phyloP scores from a whole-genome alignment of 2,888 invertebrate species.

The Strigamia transsilvanica region DNA sequence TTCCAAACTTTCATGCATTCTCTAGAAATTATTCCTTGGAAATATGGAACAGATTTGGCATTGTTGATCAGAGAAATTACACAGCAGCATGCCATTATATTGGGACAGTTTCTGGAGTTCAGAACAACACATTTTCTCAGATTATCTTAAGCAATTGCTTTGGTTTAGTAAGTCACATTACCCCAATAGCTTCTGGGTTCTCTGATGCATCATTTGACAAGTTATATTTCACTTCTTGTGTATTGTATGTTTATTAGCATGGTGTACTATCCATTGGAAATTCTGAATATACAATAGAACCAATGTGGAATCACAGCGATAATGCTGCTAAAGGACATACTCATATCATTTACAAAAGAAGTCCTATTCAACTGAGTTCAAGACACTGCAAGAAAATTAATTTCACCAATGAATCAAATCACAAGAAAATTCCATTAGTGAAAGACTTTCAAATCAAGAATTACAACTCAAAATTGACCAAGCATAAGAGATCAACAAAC shows the following conservation, averaged over 20 bases:
- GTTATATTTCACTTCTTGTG: not conserved
- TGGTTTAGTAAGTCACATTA: slow-evolving; percentile 5
- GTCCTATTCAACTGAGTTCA: not conserved
- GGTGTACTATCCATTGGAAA: not conserved
- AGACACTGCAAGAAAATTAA: too few species aligned
- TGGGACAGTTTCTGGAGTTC: not conserved
- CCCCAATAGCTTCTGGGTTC: too few species aligned
- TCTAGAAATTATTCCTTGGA: too few species aligned
- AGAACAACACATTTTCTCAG: not conserved
- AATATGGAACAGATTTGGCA: too few species aligned
- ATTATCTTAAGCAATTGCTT: not conserved
- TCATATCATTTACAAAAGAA: not conserved
- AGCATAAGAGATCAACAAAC: slow-evolving; percentile 58
- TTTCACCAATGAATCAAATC: not conserved
- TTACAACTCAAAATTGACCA: not conserved
- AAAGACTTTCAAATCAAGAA: too few species aligned
- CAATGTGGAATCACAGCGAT: not conserved
- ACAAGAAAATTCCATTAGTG: not conserved
- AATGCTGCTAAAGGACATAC: not conserved
- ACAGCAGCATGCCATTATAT: not conserved
- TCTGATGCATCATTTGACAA: not conserved
- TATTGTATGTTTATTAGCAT: not conserved
- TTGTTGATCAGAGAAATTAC: too few species aligned
- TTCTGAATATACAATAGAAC: not conserved
- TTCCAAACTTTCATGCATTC: too few species aligned